A percentile compares a stretch with the other conserved stretches of the same genome.
These are phyloP conservation scores for Nymphalis urticae DNA, from an alignment of 2,888 invertebrate species.

Conservation along the genomic window DNA sequence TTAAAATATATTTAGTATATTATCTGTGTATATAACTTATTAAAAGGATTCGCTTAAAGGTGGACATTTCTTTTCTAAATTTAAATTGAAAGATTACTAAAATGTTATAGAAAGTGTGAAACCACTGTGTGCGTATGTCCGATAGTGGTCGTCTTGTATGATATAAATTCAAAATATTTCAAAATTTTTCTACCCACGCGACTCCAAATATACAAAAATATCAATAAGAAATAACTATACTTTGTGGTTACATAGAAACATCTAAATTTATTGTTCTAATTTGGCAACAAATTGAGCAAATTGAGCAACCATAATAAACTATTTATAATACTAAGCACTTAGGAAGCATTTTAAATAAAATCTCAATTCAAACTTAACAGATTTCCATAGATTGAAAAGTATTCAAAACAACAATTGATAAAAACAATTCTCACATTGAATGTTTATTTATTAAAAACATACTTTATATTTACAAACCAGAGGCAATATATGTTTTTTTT, in stretches of 20 bases:
- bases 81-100: conserved; percentile 8
- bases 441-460: conserved; percentile 28
- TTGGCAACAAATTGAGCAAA: conserved; percentile 73
- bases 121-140: conserved; percentile 30
- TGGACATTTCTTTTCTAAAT: conserved; percentile 9
- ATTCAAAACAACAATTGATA: conserved; percentile 33
- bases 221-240: conserved; percentile 27
- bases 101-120: conserved; percentile 15
- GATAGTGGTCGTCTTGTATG: conserved; percentile 9
- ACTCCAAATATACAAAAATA: conserved; percentile 35
- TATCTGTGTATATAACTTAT: conserved; percentile 3
- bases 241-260: conserved; percentile 35
- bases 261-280: conserved; percentile 39
- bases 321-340: conserved; percentile 35
- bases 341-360: conserved; percentile 34
- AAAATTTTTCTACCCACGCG: conserved; percentile 15
- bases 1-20: background rate
- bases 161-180: conserved; percentile 13
- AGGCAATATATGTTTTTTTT: background rate
- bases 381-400: conserved; percentile 15
- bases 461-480: conserved; percentile 23
- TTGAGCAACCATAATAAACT: conserved; percentile 68
- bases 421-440: conserved; percentile 30
- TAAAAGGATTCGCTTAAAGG: background rate
- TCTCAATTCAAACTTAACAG: conserved; percentile 10